Base-by-base conservation (phyloP, 2,113 vertebrate species). In the Vicugna pacos region DNA sequence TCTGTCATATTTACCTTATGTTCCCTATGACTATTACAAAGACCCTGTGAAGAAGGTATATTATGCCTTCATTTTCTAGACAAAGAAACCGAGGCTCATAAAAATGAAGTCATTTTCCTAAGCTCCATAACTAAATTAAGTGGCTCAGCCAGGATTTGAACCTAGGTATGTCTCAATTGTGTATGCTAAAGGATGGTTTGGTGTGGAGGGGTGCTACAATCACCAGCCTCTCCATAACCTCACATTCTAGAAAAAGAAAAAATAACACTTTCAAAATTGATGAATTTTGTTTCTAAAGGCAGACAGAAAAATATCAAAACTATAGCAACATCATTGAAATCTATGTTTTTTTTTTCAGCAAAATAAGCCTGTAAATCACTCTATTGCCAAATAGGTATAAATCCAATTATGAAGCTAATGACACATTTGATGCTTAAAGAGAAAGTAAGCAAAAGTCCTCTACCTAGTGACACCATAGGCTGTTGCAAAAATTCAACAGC, bases 391-490 rank as follows among this genome's bases (percentile, higher is more conserved):
- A 79, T 70, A 79, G n/a, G 20, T 48, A 54, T 16, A 67, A 72
- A 80, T 94, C 15, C 65, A 85, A 89, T 86, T 35, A 54, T 4
- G 17, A 80, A 86, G 32, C 69, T 79, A 97, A 89, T 60, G 80
- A 83, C n/a, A 82, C 10, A 64, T 83, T 28, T 90, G 35, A 81
- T 22, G 16, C 30, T 95, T 69, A 52, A 95, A 38, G 8, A 75
- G 83, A 95, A 80, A 94, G 64, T 48, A 92, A 95, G 91, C 69
- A 79, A 75, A 89, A 84, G 60, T 84, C 14, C 26, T 89, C 89
- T 83, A 80, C 28, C 56, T 69, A 42, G 20, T 70, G 52, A 54
- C 8, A 2, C 20, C 86, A 35, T 62, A 12, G 35, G 46, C 54
- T 70, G 26, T 50, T 85, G 79, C 87, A 86, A 89, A 94, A 84